These are phyloP conservation scores for Tillus elongatus DNA, from an alignment of 2,888 invertebrate genomes.

Conservation along the genomic window DNA sequence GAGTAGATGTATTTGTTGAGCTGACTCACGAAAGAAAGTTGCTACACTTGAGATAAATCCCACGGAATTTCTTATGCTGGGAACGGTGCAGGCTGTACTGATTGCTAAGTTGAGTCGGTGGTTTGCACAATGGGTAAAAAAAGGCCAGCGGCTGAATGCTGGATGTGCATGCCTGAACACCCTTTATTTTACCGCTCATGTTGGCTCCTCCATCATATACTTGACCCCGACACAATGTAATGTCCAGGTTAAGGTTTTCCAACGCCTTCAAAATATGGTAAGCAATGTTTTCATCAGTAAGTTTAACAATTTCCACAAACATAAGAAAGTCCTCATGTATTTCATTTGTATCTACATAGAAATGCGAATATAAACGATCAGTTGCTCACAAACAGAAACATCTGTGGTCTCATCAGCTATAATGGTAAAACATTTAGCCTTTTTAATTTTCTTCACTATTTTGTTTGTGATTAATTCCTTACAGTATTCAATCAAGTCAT, in stretches of 20 bases:
- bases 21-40: slow-evolving; percentile 4
- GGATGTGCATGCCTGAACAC: slow-evolving; percentile 1
- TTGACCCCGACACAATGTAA: slow-evolving; percentile 7
- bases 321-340: slow-evolving; percentile 6
- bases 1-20: slow-evolving; percentile 7
- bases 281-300: slow-evolving; percentile 8
- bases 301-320: slow-evolving; percentile 4
- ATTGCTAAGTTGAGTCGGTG: slow-evolving; percentile 8
- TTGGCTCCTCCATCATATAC: slow-evolving; percentile 6
- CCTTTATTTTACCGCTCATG: slow-evolving; percentile 2
- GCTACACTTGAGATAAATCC: slow-evolving; percentile 2
- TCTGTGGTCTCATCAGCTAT: not conserved
- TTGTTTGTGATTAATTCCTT: slow-evolving; percentile 6
- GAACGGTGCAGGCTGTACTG: slow-evolving; percentile 7
- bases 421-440: slow-evolving; percentile 5
- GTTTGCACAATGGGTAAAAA: slow-evolving; percentile 7
- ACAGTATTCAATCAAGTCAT: slow-evolving; percentile 8
- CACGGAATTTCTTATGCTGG: slow-evolving; percentile 4
- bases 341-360: slow-evolving; percentile 1
- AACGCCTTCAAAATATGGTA: slow-evolving; percentile 6
- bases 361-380: not conserved
- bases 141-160: not conserved
- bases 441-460: too few relatives aligned
- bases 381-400: slow-evolving; percentile 1
- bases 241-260: slow-evolving; percentile 8